Percentiles rank a stretch among this genome's conserved stretches.
Evolutionary conservation across 2,888 invertebrate genomes (phyloP).

Genomic region (Argynnis bischoffii): DNA sequence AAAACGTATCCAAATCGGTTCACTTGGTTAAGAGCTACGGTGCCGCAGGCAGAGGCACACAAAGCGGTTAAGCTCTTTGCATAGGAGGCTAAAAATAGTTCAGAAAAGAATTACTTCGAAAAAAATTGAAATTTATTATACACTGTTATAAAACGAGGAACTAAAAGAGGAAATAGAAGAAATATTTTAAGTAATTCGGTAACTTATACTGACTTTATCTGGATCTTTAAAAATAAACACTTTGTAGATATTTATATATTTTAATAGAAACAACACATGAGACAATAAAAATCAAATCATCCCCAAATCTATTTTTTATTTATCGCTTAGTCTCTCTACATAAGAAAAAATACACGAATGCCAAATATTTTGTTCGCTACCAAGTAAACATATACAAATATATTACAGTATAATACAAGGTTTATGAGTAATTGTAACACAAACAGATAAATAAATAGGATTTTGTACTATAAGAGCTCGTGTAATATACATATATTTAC

Average conservation of each 20-base stretch:
- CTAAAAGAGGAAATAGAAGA: no score
- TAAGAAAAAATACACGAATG: slow-evolving; percentile 70
- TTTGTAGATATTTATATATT: slow-evolving; percentile 1
- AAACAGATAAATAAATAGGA: slow-evolving; percentile 29
- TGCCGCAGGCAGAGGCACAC: no score
- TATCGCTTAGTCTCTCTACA: slow-evolving; percentile 70
- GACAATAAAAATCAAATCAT: slow-evolving; percentile 50
- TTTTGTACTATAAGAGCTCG: slow-evolving; percentile 48
- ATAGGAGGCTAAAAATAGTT: no score
- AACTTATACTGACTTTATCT: neutral
- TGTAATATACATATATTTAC: neutral
- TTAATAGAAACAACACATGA: slow-evolving; percentile 21
- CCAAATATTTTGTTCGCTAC: slow-evolving; percentile 33
- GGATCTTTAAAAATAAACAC: neutral
- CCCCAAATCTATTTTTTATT: slow-evolving; percentile 70
- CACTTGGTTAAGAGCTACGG: no score
- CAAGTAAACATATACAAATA: slow-evolving; percentile 32
- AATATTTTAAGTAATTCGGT: neutral
- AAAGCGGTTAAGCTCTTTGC: no score
- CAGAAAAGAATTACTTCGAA: no score
- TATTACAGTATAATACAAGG: slow-evolving; percentile 18
- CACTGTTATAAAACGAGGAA: no score
- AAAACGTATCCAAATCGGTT: no score
- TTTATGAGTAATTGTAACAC: slow-evolving; percentile 42
- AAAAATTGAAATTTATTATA: no score